Evolutionary conservation across 2,797 vertebrate genomes (phyloP), one percentile per base, ranked within the genome.

Genomic region (Silurus lanzhouensis): DNA sequence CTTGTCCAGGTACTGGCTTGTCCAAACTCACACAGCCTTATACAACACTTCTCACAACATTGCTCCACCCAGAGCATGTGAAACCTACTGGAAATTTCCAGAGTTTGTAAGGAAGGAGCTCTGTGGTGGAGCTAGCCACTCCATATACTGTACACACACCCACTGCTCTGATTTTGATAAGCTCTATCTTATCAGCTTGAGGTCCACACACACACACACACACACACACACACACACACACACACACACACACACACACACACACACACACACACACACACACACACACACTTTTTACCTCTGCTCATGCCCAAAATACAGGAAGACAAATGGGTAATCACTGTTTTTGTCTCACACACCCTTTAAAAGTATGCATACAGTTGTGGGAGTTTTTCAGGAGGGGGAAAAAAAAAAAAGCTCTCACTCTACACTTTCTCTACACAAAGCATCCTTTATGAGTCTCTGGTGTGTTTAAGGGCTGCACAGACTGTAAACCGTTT

Each of bases 391-490:
- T 86, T 77, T 75, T 38, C 19, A 46, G 63, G 66, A 19, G 17
- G 10, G 57, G 12, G 2, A 1, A 22, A 44, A 44, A 68, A 44
- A 44, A 68, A 12, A 58, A 58, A 71, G 58, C 52, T 75, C 55
- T 79, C 81, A 64, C 48, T 77, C 66, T 31, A 86, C 81, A 85
- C 63, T 82, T 44, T 81, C 55, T 71, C 52, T 46, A 79, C 85
- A 90, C 88, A 90, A 90, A 89, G 85, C 79, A 22, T 75, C 78
- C 81, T 88, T 89, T 85, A 87, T 89, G 25, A 71, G n/a, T 63
- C n/a, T 9, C 5, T 6, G 15, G n/a, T 71, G 25, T 57, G 31
- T 70, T 71, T 3, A 70, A 77, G 46, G 25, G 3, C 61, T 38
- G n/a, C 38, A 27, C 58, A 67, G 27, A 58, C 6, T 14, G 44